These are phyloP conservation scores for Sesamia nonagrioides DNA, from an alignment of 1,140 invertebrate genomes.

Conservation along the genomic window DNA sequence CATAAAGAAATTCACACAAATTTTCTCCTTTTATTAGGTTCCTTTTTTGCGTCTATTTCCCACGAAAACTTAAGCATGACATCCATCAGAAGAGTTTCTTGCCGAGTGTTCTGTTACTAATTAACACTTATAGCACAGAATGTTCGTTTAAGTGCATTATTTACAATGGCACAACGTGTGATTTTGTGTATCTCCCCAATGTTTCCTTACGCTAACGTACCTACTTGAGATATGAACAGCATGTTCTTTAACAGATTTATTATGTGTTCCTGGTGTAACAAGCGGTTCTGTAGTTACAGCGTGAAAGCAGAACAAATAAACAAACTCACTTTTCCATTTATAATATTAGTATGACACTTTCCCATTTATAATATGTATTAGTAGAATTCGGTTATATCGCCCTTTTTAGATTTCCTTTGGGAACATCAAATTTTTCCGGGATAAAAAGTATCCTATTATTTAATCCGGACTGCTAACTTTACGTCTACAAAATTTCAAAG, in stretches of 20 bases:
- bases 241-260: background rate
- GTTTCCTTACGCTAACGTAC: background rate
- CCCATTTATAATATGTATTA: too few species aligned
- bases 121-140: conserved; percentile 7
- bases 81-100: background rate
- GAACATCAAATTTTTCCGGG: too few species aligned
- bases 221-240: background rate
- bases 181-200: background rate
- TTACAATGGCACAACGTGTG: conserved; percentile 19
- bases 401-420: too few species aligned
- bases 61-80: background rate
- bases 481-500: too few species aligned
- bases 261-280: background rate
- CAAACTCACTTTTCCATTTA: too few species aligned
- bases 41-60: conserved; percentile 12
- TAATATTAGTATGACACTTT: too few species aligned
- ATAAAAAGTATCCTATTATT: too few species aligned
- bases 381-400: too few species aligned
- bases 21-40: background rate
- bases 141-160: background rate
- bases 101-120: background rate
- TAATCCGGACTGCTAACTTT: too few species aligned
- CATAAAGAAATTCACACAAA: background rate
- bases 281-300: too few species aligned
- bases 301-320: too few species aligned